Base-by-base conservation (phyloP, 2,888 invertebrate genomes). In the Lithophane socia region DNA sequence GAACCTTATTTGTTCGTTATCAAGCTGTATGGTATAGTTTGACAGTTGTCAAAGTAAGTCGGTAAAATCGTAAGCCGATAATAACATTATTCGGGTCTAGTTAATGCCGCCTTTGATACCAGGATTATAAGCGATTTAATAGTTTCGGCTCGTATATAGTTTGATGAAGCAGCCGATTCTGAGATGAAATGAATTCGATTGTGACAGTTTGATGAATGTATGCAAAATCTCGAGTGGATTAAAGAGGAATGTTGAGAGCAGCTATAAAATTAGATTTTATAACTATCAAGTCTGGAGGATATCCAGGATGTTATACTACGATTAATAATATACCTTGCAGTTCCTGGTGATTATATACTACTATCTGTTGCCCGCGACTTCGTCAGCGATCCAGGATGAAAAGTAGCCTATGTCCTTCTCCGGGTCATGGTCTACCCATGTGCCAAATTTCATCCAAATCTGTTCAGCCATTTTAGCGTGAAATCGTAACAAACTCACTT, bases 41-140 rank as follows among this genome's bases (percentile, higher is more conserved):
- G 12, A 9, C 9, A 24, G 47, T 5, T 64, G 75, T 37, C 72
- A 37, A 13, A 37, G 52, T 78, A 84, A 80, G 24, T 85, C 87
- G 86, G 91, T 90, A 75, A 78, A 73, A 77, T 79, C 77, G 73
- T 94, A 94, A 94, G 91, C 93, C 90, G 91, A 91, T 94, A 94
- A 94, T 94, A 93, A 93, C 89, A 93, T 94, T 94, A 94, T 91
- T 91, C 88, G 92, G 92, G 91, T 92, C 91, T 92, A 91, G 92
- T 94, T 93, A 94, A 93, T 93, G 90, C 92, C 89, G 89, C 82
- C 84, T 91, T 88, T 90, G 90, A 90, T 89, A 83, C 87, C 77
- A 85, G 88, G 89, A 90, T 91, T 91, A 86, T 77, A 86, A 79
- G 72, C 66, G 83, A 76, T 87, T 84, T 86, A 75, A 86, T 86